Percentiles rank a stretch among this genome's conserved stretches.
Conservation (phyloP, 37 sponge, comb jelly and placozoan genomes). For the Cladorhizidae sp. region DNA sequence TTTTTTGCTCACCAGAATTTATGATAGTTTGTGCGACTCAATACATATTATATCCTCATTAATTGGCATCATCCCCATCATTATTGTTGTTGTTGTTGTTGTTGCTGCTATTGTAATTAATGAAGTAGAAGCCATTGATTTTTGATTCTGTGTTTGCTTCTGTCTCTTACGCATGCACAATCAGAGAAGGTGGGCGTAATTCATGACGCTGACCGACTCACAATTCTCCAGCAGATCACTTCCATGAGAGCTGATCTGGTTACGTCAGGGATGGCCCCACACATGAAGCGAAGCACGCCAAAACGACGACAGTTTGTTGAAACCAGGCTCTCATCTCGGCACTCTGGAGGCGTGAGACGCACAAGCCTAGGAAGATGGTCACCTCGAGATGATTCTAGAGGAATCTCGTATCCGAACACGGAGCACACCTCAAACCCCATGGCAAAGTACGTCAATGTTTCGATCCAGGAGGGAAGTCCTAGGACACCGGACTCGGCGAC, state of each 20-base stretch:
- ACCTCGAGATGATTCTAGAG: not conserved
- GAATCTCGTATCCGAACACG: not conserved
- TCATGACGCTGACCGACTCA: conserved; percentile 54
- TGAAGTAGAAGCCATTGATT: too few species aligned
- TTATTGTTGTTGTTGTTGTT: too few species aligned
- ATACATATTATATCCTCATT: too few species aligned
- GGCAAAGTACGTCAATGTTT: not conserved
- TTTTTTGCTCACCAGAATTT: too few species aligned
- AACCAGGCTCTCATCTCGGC: not conserved
- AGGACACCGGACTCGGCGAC: not conserved
- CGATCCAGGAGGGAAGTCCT: conserved; percentile 12
- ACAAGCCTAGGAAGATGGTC: not conserved
- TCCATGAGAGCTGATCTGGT: conserved; percentile 68
- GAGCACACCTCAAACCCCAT: not conserved
- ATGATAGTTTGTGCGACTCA: too few species aligned
- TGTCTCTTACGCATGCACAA: too few species aligned
- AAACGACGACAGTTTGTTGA: conserved; percentile 36
- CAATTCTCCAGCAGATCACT: conserved; percentile 65
- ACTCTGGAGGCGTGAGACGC: not conserved
- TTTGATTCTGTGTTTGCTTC: too few species aligned
- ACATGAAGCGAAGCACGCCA: not conserved
- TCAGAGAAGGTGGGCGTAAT: conserved; percentile 51
- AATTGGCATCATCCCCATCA: too few species aligned
- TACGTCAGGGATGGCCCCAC: conserved; percentile 11
- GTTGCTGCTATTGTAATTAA: too few species aligned